Conservation (phyloP, 1,140 invertebrate species). For the Bilobella aurantiaca region DNA sequence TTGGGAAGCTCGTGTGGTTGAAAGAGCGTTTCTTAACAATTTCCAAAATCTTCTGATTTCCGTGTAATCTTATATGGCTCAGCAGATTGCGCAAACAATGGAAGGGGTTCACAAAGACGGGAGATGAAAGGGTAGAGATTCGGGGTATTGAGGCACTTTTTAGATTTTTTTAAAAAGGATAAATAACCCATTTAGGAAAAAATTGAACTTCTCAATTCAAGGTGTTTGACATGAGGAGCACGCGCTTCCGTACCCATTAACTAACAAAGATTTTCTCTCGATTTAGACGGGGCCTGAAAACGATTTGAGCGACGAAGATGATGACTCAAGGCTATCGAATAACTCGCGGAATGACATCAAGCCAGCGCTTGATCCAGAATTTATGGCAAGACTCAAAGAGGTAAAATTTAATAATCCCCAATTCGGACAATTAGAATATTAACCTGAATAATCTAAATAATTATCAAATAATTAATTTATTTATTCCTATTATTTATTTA, state of each 20-base stretch:
- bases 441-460: not conserved
- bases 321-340: slow-evolving; percentile 35
- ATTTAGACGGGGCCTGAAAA: slow-evolving; percentile 33
- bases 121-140: too few relatives aligned
- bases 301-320: slow-evolving; percentile 33
- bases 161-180: not conserved
- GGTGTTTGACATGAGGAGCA: too few relatives aligned
- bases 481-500: not conserved
- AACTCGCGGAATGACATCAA: slow-evolving; percentile 32
- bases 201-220: too few relatives aligned
- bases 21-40: not conserved
- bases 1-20: not conserved
- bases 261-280: not conserved
- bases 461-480: not conserved
- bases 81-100: not conserved
- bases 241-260: too few relatives aligned
- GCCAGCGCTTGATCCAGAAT: slow-evolving; percentile 33
- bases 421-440: too few relatives aligned
- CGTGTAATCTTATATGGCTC: not conserved
- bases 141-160: too few relatives aligned
- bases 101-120: too few relatives aligned
- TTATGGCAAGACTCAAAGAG: slow-evolving; percentile 33
- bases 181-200: not conserved
- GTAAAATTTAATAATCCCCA: slow-evolving; percentile 20
- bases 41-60: not conserved